Base-by-base conservation (phyloP, 1,140 invertebrate genomes). In the Subanguina moxae region DNA sequence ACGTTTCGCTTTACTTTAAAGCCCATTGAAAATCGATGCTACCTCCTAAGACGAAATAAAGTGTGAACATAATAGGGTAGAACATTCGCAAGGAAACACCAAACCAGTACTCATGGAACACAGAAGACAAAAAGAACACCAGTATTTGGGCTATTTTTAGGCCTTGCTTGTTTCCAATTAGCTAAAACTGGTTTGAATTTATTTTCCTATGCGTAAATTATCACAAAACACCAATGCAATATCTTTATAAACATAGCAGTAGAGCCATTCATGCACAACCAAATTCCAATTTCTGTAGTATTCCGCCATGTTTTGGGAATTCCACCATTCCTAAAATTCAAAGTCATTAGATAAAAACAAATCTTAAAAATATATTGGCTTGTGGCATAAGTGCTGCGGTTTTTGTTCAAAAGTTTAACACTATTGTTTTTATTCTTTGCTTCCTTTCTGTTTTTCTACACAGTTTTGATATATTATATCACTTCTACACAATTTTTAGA, bases 241-340 rank as follows among this genome's bases (percentile, higher is more conserved):
- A 76, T 94, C 93, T 76, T 88, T 89, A 83, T 94, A 96, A 21
- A 97, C 86, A 83, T 95, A 94, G 0, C 89, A 88, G 74, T 93
- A 91, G 0, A 97, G 85, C 92, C 92, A 97, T 71, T 94, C 91
- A 80, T 74, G 73, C 0, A 97, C 92, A 0, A 95, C 88, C 15
- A 91, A 86, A 82, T 97, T 97, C 93, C 94, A 97, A 8, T 89
- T 90, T 19, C 92, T 87, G 81, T 93, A 96, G 80, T 90, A 97
- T 5, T 85, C 86, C 0, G 87, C 87, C 81, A 90, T 94, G 0
- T 88, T 88, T 1, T 88, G 88, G 7, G 88, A 88, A 57, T 91
- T 94, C 94, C 94, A 97, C 94, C 93, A 97, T 76, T 94, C 92
- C 88, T 92, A 78, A 17, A 52, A 52, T 25, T 19, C n/a, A 25